Evolutionary conservation across 2,888 invertebrate species (phyloP).

Genomic region (Desoria tigrina): DNA sequence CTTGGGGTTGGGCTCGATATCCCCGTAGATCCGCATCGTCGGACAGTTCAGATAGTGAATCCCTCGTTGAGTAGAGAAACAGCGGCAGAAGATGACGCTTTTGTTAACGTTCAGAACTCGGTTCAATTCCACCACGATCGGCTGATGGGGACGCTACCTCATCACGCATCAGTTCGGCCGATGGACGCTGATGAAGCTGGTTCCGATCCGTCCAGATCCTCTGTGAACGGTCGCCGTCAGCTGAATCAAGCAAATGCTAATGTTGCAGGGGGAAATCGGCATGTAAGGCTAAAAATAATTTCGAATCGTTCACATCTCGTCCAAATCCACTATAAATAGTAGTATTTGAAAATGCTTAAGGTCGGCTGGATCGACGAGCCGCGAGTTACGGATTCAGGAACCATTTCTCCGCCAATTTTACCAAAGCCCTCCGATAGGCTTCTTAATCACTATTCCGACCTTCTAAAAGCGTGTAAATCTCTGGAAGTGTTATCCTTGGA

Average conservation of each 20-base stretch:
- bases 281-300: background rate
- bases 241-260: constrained; percentile 15
- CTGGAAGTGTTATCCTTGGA: background rate
- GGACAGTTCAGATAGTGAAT: too few relatives aligned
- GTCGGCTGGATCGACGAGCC: constrained; percentile 7
- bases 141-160: background rate
- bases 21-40: too few relatives aligned
- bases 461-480: background rate
- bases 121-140: constrained; percentile 3
- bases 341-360: background rate
- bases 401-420: background rate
- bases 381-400: background rate
- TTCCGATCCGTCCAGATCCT: too few relatives aligned
- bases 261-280: background rate
- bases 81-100: background rate
- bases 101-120: constrained; percentile 5
- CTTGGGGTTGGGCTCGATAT: too few relatives aligned
- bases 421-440: background rate
- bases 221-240: background rate
- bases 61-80: too few relatives aligned
- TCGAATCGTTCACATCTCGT: too few relatives aligned
- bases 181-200: background rate
- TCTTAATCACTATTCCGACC: background rate
- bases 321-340: too few relatives aligned
- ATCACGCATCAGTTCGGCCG: background rate